A percentile compares a stretch with the other conserved stretches of the same genome.
Conservation (phyloP, 1,140 invertebrate genomes). For the Brachionus rotundiformis region DNA sequence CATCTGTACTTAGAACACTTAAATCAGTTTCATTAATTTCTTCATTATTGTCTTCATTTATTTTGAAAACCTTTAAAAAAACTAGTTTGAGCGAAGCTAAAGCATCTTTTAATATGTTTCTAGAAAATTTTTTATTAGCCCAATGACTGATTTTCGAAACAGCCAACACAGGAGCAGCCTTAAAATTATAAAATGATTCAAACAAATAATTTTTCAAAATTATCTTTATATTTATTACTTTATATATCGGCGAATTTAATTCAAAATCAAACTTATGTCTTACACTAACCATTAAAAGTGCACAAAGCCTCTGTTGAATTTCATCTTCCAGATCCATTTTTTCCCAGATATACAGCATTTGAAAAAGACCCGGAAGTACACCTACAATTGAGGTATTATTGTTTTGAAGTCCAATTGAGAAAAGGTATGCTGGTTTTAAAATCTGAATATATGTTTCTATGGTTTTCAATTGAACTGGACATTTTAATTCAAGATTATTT, state of each 20-base stretch:
- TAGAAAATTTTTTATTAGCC: too few species aligned
- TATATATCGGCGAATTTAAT: background rate
- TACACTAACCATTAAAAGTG: background rate
- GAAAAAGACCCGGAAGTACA: background rate
- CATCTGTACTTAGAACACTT: background rate
- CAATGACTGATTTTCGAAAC: too few species aligned
- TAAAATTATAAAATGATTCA: background rate
- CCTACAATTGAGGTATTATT: background rate
- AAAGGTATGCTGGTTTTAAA: background rate
- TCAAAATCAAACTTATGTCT: conserved; percentile 9
- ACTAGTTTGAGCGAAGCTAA: too few species aligned
- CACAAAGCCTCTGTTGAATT: background rate
- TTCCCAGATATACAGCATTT: background rate
- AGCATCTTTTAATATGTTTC: too few species aligned
- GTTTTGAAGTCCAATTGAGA: background rate
- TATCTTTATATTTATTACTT: background rate
- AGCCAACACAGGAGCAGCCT: background rate
- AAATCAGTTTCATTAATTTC: too few species aligned
- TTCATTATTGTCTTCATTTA: too few species aligned
- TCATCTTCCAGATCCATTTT: background rate
- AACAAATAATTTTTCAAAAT: background rate
- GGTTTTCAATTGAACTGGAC: background rate
- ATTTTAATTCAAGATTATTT: background rate
- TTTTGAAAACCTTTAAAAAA: too few species aligned
- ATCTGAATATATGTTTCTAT: conserved; percentile 34